A percentile compares a stretch with the other conserved stretches of the same genome.
Conservation (phyloP, 2,888 invertebrate species). For the Ochropleura leucogaster region DNA sequence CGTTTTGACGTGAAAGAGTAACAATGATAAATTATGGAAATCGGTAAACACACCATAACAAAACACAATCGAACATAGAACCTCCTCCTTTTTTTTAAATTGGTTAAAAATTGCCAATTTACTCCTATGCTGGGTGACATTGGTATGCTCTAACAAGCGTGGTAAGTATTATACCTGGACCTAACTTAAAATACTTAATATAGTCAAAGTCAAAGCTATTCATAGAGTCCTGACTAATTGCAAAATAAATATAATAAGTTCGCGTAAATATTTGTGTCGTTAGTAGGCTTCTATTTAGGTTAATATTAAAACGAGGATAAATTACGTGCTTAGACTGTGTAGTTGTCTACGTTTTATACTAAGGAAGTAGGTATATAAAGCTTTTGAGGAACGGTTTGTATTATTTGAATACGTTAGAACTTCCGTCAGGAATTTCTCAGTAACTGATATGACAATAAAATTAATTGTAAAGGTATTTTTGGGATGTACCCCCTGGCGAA, state of each 20-base stretch:
- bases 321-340: not conserved
- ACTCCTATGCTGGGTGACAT: too few relatives aligned
- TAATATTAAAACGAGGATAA: not conserved
- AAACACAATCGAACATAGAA: too few relatives aligned
- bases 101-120: too few relatives aligned
- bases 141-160: too few relatives aligned
- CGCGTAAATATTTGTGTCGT: not conserved
- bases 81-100: too few relatives aligned
- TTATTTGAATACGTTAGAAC: not conserved
- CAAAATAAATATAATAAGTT: not conserved
- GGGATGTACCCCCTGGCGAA: too few relatives aligned
- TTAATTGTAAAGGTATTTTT: too few relatives aligned
- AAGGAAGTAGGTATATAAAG: not conserved
- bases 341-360: not conserved
- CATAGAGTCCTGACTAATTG: not conserved
- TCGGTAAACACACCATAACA: too few relatives aligned
- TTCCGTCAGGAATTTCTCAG: not conserved
- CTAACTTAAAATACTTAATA: not conserved
- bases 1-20: too few relatives aligned
- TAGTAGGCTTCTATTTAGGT: not conserved
- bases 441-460: not conserved
- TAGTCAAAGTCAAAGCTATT: not conserved
- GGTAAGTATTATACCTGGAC: constrained; percentile 2
- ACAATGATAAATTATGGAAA: too few relatives aligned
- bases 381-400: not conserved